Evolutionary conservation across 2,888 invertebrate species (phyloP), one percentile per base, ranked within the genome.

Genomic region (Chydorus sphaericus): DNA sequence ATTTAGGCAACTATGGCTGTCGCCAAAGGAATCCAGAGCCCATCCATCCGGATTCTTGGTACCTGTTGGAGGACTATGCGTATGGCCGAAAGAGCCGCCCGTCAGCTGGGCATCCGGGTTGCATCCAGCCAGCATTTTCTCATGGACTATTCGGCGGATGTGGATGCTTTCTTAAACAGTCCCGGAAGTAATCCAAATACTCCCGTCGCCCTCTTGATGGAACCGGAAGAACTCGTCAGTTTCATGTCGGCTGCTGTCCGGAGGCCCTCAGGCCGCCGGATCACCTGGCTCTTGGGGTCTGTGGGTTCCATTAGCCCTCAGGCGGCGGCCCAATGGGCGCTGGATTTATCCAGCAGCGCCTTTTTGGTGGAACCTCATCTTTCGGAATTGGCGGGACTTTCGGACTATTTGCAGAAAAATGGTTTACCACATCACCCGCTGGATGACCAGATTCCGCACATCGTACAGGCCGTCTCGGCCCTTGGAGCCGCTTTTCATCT

Each of bases 391-490:
- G 57, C 52, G 23, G 57, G 57, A 16, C 33, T 57, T 11, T 44
- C 44, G 18, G 48, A 30, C 11, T 57, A 54, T 20, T 20, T 55
- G 30, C 26, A 48, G 20, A 23, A 48, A 8, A 26, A 48, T 16
- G 55, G 55, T 23, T 31, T 55, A 23, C 23, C 48, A 5, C 51
- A 51, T 33, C 51, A 51, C 5, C 51, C 51, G 2, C 33, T 51
- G 7, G 51, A 51, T 20, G 33, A 30, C 30, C 23, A 57, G 54
- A 48, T 57, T 16, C 54, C 57, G 44, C 44, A 57, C 36, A 48
- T 66, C 8, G 65, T 67, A 29, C 67, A 65, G 56, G 67, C 67
- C 2, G 64, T 67, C n/a, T 67, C 66, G 6, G 66, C 67, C 4
- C 65, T 66, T 44, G 67, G 67, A 7, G 68, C 69, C 8, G 68